These are phyloP conservation scores for Bryconaethiops microstoma DNA, from an alignment of 2,797 vertebrate genomes.

Conservation along the genomic window DNA sequence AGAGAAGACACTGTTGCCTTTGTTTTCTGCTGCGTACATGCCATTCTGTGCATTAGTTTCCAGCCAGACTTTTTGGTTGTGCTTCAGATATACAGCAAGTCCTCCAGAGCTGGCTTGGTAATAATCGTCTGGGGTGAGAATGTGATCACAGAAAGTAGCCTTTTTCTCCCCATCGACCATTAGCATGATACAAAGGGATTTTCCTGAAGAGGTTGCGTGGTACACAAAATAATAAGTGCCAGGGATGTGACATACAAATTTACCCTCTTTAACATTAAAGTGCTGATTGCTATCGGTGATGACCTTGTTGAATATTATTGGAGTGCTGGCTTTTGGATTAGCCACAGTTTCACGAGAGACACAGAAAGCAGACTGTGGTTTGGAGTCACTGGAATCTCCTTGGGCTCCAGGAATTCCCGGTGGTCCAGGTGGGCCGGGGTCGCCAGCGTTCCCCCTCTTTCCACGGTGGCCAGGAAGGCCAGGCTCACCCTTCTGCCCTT, in stretches of 20 bases:
- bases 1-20: conserved; percentile 80
- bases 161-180: conserved; percentile 24
- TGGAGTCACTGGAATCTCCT: conserved; percentile 68
- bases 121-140: conserved; percentile 36
- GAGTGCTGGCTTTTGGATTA: conserved; percentile 50
- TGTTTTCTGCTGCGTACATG: conserved; percentile 70
- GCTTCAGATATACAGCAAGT: conserved; percentile 62
- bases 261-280: conserved; percentile 71
- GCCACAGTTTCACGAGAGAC: conserved; percentile 66
- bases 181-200: conserved; percentile 75
- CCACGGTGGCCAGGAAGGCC: conserved; percentile 71
- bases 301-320: conserved; percentile 68
- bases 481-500: conserved; percentile 71
- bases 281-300: conserved; percentile 75
- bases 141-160: conserved; percentile 82
- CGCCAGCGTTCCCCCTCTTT: conserved; percentile 74
- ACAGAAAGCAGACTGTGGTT: conserved; percentile 78
- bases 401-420: conserved; percentile 57
- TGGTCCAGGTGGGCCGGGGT: conserved; percentile 58
- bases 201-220: conserved; percentile 67
- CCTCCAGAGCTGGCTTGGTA: conserved; percentile 81
- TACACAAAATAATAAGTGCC: conserved; percentile 83
- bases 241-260: conserved; percentile 76
- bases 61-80: conserved; percentile 76
- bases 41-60: conserved; percentile 74